Percentiles rank a stretch among this genome's conserved stretches.
Conservation (phyloP, 2,797 vertebrate genomes). For the Pseudochromis fuscus region DNA sequence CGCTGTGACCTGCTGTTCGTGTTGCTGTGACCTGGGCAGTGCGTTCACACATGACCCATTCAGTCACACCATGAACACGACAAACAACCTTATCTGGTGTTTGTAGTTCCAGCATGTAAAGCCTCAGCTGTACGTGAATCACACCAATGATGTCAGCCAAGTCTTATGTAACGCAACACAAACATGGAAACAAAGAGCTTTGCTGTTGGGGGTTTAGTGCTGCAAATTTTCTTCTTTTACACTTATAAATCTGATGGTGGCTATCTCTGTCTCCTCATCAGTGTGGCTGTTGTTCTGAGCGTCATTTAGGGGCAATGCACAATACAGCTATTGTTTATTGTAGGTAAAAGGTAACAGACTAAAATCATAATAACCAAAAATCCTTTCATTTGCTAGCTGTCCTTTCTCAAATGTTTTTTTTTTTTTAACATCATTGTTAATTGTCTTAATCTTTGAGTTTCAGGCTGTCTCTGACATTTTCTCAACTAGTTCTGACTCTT, state of each 20-base stretch:
- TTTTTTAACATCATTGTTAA: no score
- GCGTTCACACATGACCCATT: not conserved
- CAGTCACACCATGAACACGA: not conserved
- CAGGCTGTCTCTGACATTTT: no score
- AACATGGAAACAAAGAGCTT: slow-evolving; percentile 9
- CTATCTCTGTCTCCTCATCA: not conserved
- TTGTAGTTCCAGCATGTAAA: not conserved
- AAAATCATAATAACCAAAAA: no score
- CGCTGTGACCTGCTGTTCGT: not conserved
- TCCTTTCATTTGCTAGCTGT: no score
- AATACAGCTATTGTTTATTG: no score
- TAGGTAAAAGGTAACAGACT: no score
- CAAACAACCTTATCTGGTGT: not conserved
- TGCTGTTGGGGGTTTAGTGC: not conserved
- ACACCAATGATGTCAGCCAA: not conserved
- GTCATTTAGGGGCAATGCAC: no score
- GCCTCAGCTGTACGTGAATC: not conserved
- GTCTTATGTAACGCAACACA: not conserved
- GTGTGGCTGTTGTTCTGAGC: not conserved
- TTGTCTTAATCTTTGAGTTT: no score
- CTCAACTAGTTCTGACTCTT: no score
- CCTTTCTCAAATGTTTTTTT: no score
- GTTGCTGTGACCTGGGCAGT: not conserved
- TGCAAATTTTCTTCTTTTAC: not conserved
- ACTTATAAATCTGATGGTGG: not conserved